These are phyloP conservation scores for Heteronetta atricapilla DNA, from an alignment of 2,113 vertebrate genomes.

Conservation along the genomic window DNA sequence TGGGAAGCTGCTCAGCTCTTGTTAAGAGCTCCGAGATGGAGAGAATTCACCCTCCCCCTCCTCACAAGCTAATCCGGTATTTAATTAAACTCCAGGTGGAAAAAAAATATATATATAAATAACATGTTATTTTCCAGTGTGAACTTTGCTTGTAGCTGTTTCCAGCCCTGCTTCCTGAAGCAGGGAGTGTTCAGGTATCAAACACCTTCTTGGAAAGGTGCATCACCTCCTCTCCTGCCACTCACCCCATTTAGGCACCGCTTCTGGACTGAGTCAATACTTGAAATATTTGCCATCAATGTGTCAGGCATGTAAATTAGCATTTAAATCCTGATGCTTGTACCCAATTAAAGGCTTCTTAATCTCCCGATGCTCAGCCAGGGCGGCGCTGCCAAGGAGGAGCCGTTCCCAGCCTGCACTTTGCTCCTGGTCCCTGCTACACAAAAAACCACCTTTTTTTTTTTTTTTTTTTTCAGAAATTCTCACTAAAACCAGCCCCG, in stretches of 20 bases:
- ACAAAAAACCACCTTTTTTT: background rate
- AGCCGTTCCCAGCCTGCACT: background rate
- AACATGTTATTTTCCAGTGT: background rate
- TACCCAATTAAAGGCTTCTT: background rate
- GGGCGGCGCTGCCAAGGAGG: background rate
- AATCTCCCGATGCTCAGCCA: background rate
- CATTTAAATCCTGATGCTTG: background rate
- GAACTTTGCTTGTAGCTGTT: background rate
- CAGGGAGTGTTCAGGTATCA: rapidly evolving
- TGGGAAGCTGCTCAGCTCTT: background rate
- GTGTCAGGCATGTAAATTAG: background rate
- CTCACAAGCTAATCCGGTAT: background rate
- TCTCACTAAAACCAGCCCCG: background rate
- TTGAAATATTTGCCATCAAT: background rate
- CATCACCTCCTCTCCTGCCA: background rate
- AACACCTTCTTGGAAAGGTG: background rate
- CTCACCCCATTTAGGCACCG: background rate
- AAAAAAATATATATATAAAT: background rate
- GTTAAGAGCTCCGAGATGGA: background rate
- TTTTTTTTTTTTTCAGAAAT: rapidly evolving
- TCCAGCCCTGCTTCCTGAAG: background rate
- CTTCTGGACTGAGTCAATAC: background rate
- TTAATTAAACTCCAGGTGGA: background rate
- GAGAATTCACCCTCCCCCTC: background rate
- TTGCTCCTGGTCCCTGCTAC: rapidly evolving